phyloP scores from a whole-genome alignment of 2,797 vertebrate species.

The Characodon lateralis region DNA sequence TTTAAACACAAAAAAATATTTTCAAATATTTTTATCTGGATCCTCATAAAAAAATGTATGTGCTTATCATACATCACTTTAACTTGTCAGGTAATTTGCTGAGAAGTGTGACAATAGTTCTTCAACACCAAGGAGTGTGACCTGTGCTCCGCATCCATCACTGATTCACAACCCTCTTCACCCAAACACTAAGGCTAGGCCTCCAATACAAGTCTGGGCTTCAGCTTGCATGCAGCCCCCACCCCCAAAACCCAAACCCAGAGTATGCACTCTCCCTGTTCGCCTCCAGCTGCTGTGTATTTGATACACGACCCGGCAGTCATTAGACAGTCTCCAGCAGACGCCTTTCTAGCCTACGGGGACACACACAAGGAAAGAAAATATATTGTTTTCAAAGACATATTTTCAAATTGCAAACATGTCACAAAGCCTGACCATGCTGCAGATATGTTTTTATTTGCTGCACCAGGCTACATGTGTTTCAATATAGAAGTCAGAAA shows the following conservation, averaged over 20 bases:
- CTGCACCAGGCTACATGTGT: neutral
- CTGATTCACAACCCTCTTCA: slow-evolving; percentile 47
- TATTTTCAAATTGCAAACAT: slow-evolving; percentile 73
- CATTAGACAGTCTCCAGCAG: slow-evolving; percentile 66
- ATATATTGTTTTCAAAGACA: slow-evolving; percentile 73
- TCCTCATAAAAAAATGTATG: neutral
- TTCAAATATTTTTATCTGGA: neutral
- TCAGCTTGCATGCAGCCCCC: slow-evolving; percentile 16
- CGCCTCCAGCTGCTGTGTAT: slow-evolving; percentile 74
- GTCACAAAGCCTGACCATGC: neutral
- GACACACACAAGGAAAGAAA: slow-evolving; percentile 71
- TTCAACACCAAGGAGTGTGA: slow-evolving; percentile 53
- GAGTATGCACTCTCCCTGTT: slow-evolving; percentile 59
- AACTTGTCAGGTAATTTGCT: slow-evolving; percentile 29
- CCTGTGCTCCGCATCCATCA: slow-evolving; percentile 59
- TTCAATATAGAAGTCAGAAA: neutral
- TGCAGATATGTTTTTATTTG: neutral
- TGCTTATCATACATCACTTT: neutral
- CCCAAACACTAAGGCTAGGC: slow-evolving; percentile 52
- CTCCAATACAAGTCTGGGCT: slow-evolving; percentile 55
- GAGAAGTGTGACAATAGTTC: slow-evolving; percentile 29
- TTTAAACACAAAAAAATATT: neutral
- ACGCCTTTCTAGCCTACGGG: slow-evolving; percentile 66
- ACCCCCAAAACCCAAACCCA: slow-evolving; percentile 29
- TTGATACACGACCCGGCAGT: slow-evolving; percentile 74